Percentiles rank a stretch among this genome's conserved stretches.
These are phyloP conservation scores for Prunella fulvescens DNA, from an alignment of 2,113 vertebrate genomes.

Conservation along the genomic window DNA sequence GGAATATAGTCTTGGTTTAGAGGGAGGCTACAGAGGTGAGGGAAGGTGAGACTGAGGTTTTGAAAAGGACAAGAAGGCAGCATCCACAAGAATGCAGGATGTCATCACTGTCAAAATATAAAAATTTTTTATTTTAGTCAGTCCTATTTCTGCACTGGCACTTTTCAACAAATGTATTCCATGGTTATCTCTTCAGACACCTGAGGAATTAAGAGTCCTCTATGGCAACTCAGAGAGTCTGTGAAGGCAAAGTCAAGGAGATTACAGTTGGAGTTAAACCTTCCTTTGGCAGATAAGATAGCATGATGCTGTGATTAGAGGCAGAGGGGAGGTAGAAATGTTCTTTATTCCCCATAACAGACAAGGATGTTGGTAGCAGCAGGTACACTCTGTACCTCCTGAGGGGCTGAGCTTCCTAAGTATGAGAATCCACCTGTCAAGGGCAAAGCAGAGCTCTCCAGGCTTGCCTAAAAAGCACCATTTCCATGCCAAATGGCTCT, in stretches of 20 bases:
- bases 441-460: background rate
- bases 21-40: background rate
- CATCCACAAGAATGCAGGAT: background rate
- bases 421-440: background rate
- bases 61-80: background rate
- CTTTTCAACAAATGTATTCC: background rate
- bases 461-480: background rate
- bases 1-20: background rate
- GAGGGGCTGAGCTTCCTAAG: background rate
- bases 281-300: background rate
- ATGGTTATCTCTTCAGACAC: background rate
- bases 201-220: background rate
- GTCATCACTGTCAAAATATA: background rate
- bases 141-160: background rate
- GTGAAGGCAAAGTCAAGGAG: background rate
- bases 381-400: background rate
- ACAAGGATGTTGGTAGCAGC: background rate
- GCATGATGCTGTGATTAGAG: background rate
- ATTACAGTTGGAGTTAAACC: background rate
- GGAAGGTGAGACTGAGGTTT: background rate
- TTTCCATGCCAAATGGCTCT: background rate
- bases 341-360: background rate
- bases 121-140: background rate
- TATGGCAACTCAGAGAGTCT: background rate
- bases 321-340: background rate